Evolutionary conservation across 1,140 invertebrate genomes (phyloP), one percentile per base, ranked within the genome.

Genomic region (Dinoponera quadriceps): DNA sequence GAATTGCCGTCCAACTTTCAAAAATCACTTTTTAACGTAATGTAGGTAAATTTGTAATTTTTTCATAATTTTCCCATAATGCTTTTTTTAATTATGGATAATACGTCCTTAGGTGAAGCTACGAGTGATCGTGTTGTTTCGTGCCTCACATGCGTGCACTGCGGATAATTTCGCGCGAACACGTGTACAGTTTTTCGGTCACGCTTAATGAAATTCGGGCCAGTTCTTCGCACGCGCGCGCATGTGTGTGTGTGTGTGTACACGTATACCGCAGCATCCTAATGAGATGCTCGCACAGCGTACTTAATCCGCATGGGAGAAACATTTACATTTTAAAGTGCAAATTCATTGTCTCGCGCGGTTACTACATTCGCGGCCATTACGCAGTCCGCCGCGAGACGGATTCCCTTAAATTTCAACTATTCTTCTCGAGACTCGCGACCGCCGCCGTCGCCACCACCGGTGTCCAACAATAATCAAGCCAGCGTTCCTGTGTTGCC

Each of bases 321-420:
- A 80, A 71, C 75, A 80, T 80, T 80, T 80, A 71, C 65, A 80
- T 80, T 69, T 51, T 80, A 69, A 69, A 78, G 75, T 69, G 65
- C 75, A 57, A 80, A 80, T 80, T 80, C 75, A 80, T 80, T 80
- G 75, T 80, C 69, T 71, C 33, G 33, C 65, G 62, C 65, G 75
- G 65, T 80, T 80, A 69, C 49, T 69, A 57, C 49, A 69, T 71
- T 44, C 29, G 51, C 75, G 51, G 22, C 65, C 20, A 49, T 77
- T 77, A 54, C 74, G 63, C 73, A 33, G 60, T 55, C 48, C 73
- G 60, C 60, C 51, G 51, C 33, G 57, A 80, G 65, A 80, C 66
- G 38, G 75, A 80, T 80, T 71, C 5, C 7, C 75, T 80, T 44
- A 80, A 80, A 80, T 80, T 80, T 57, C 66, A 59, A 71, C 51